Evolutionary conservation across 1,140 invertebrate species (phyloP).

Genomic region (Nixonia krombeini): DNA sequence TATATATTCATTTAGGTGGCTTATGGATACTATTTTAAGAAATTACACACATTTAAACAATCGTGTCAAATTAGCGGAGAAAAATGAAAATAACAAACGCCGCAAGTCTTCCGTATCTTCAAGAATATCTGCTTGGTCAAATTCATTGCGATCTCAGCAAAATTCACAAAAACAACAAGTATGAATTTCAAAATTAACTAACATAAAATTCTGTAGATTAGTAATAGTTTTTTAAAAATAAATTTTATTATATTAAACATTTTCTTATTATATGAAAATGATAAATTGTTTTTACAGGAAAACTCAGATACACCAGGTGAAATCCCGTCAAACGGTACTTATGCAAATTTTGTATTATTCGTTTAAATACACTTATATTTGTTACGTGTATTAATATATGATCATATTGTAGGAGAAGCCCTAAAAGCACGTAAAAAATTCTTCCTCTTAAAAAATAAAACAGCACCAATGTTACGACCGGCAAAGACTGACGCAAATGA

Average conservation of each 20-base stretch:
- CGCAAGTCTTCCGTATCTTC: slow-evolving; percentile 46
- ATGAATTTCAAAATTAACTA: too few species aligned
- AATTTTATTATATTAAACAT: neutral
- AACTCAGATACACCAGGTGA: slow-evolving; percentile 19
- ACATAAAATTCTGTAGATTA: too few species aligned
- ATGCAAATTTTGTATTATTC: slow-evolving; percentile 2
- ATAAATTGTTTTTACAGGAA: slow-evolving; percentile 25
- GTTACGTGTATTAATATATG: neutral
- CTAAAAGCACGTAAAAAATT: slow-evolving; percentile 20
- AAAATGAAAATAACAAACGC: slow-evolving; percentile 34
- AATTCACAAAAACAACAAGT: slow-evolving; percentile 28
- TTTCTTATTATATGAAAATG: neutral
- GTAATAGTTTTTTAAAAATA: neutral
- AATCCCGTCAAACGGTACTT: slow-evolving; percentile 29
- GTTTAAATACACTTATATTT: neutral
- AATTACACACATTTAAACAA: slow-evolving; percentile 59
- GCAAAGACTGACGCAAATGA: slow-evolving; percentile 1
- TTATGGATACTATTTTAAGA: slow-evolving; percentile 62
- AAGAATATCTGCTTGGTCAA: slow-evolving; percentile 34
- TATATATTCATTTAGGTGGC: slow-evolving; percentile 53
- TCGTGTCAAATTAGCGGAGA: slow-evolving; percentile 52
- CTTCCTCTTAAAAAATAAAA: slow-evolving; percentile 39
- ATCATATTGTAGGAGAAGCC: slow-evolving; percentile 16
- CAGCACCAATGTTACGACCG: slow-evolving; percentile 19
- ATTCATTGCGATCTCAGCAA: slow-evolving; percentile 23